These are phyloP conservation scores for Podilymbus podiceps DNA, from an alignment of 2,113 vertebrate species.

Conservation along the genomic window DNA sequence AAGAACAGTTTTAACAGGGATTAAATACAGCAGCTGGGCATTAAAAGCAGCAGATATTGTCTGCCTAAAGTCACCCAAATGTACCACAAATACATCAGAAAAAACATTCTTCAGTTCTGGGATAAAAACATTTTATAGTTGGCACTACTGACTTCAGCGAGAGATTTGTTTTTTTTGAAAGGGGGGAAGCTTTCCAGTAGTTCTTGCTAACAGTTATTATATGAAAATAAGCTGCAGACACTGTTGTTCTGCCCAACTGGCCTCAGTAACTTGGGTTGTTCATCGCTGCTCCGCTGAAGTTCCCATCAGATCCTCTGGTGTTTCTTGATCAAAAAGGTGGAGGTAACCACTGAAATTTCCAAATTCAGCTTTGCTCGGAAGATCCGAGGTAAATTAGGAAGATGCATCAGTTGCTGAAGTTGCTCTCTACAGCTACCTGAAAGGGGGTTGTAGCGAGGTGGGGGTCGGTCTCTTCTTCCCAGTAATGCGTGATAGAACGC, in stretches of 20 bases:
- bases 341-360: not conserved
- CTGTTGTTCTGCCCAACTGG: not conserved
- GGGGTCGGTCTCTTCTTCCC: too few relatives aligned
- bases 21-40: not conserved
- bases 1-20: not conserved
- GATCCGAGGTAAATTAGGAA: not conserved
- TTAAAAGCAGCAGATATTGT: not conserved
- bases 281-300: fast-evolving
- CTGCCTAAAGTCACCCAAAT: not conserved
- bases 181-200: not conserved
- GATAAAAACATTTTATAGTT: not conserved
- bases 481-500: too few relatives aligned
- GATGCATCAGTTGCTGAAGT: too few relatives aligned
- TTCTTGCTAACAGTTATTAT: not conserved
- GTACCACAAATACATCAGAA: not conserved
- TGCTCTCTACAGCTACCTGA: too few relatives aligned
- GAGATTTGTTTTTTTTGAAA: not conserved
- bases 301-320: not conserved
- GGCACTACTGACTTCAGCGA: not conserved
- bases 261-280: not conserved
- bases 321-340: not conserved
- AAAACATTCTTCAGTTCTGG: not conserved
- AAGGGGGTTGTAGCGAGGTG: too few relatives aligned
- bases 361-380: not conserved
- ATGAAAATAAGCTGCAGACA: not conserved